A percentile compares a stretch with the other conserved stretches of the same genome.
phyloP scores from a whole-genome alignment of 2,888 invertebrate genomes.

The Parthenolecanium corni region DNA sequence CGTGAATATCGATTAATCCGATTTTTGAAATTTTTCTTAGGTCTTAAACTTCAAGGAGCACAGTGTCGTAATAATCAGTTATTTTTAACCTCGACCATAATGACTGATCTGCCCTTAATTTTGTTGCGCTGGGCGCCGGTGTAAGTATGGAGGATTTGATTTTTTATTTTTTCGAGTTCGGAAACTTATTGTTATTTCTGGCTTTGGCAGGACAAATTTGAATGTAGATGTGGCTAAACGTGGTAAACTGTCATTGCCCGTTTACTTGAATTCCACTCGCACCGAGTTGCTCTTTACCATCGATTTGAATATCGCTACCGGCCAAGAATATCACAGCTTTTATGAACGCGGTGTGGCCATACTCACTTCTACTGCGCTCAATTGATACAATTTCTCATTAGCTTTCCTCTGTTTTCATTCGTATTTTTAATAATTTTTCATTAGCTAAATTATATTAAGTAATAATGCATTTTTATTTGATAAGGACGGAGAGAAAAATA shows the following conservation, averaged over 20 bases:
- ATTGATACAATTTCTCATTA: too few relatives aligned
- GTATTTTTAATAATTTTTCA: too few relatives aligned
- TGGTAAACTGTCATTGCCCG: slow-evolving; percentile 72
- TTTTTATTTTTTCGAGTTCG: too few relatives aligned
- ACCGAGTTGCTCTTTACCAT: slow-evolving; percentile 91
- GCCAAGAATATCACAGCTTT: slow-evolving; percentile 88
- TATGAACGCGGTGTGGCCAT: slow-evolving; percentile 97
- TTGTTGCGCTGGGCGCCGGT: slow-evolving; percentile 74
- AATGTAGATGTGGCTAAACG: slow-evolving; percentile 31
- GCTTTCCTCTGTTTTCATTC: too few relatives aligned
- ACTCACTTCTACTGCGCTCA: slow-evolving; percentile 81
- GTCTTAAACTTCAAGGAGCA: slow-evolving; percentile 92
- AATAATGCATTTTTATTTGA: too few relatives aligned
- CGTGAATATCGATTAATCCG: too few relatives aligned
- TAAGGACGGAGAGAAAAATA: too few relatives aligned
- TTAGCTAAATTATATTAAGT: too few relatives aligned
- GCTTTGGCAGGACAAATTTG: slow-evolving; percentile 38
- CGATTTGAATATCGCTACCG: slow-evolving; percentile 79
- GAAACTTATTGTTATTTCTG: slow-evolving; percentile 33
- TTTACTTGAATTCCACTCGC: slow-evolving; percentile 92
- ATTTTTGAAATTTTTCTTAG: slow-evolving; percentile 50
- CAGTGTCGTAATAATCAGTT: slow-evolving; percentile 83
- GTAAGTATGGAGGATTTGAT: slow-evolving; percentile 36
- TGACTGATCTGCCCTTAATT: slow-evolving; percentile 83
- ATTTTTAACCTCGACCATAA: slow-evolving; percentile 82